phyloP scores from a whole-genome alignment of 2,113 vertebrate genomes.

The Tamias sibiricus region DNA sequence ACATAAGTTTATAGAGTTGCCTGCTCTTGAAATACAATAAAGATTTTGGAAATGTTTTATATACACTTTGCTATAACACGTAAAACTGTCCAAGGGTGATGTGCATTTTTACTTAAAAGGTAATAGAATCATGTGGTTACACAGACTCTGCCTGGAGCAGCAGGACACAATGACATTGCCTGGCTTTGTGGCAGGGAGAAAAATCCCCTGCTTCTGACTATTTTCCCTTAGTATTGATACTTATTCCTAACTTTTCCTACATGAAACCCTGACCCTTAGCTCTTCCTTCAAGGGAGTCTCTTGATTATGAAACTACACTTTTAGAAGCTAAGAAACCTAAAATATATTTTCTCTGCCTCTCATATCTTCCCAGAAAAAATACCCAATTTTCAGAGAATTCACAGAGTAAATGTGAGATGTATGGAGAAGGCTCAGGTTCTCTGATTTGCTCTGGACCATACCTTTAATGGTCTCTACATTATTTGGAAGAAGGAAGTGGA shows the following conservation, averaged over 20 bases:
- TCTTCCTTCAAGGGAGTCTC: background rate
- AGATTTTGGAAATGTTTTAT: slow-evolving; percentile 34
- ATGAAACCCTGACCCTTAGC: background rate
- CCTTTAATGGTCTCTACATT: background rate
- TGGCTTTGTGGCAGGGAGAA: background rate
- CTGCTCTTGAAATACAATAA: slow-evolving; percentile 29
- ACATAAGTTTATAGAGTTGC: slow-evolving; percentile 44
- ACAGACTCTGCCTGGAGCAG: background rate
- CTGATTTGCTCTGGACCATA: background rate
- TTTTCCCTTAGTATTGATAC: background rate
- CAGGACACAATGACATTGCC: background rate
- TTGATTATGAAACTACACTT: background rate
- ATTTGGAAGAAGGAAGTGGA: background rate
- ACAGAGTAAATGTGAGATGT: background rate
- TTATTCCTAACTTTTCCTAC: background rate
- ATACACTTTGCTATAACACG: background rate
- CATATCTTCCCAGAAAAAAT: background rate
- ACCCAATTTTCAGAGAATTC: background rate
- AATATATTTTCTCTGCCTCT: background rate
- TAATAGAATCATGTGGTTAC: background rate
- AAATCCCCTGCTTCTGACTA: background rate
- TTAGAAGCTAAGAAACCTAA: background rate
- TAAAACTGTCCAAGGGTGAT: slow-evolving; percentile 1
- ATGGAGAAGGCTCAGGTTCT: background rate
- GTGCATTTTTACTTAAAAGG: slow-evolving; percentile 11